Evolutionary conservation across 2,888 invertebrate species (phyloP).

Genomic region (Phyllotreta cruciferae): DNA sequence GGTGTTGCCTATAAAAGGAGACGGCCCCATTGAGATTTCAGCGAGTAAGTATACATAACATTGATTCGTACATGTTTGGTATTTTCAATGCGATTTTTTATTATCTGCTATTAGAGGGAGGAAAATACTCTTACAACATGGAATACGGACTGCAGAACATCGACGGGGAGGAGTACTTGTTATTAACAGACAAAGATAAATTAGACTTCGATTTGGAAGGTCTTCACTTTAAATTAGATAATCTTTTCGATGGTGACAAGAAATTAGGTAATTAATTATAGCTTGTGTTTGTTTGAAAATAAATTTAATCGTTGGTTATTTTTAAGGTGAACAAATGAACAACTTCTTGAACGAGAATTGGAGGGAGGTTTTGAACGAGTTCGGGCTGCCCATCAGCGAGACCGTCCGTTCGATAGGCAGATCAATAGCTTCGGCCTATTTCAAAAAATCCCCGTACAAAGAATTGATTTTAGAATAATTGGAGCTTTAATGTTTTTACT

Average conservation of each 20-base stretch:
- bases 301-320: background rate
- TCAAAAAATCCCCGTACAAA: slow-evolving; percentile 41
- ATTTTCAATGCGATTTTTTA: background rate
- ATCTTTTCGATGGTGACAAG: slow-evolving; percentile 51
- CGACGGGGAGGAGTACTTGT: slow-evolving; percentile 43
- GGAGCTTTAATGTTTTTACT: background rate
- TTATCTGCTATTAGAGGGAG: slow-evolving; percentile 39
- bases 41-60: slow-evolving; percentile 43
- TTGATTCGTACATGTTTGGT: background rate
- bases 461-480: slow-evolving; percentile 38
- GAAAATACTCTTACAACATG: slow-evolving; percentile 43
- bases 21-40: slow-evolving; percentile 51
- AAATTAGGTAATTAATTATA: slow-evolving; percentile 41
- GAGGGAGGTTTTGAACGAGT: slow-evolving; percentile 48
- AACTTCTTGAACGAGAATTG: slow-evolving; percentile 53
- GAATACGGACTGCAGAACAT: slow-evolving; percentile 42
- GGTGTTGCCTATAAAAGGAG: slow-evolving; percentile 52
- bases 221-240: slow-evolving; percentile 45
- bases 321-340: slow-evolving; percentile 52
- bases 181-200: slow-evolving; percentile 33
- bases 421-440: slow-evolving; percentile 37
- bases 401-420: slow-evolving; percentile 36
- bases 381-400: slow-evolving; percentile 40
- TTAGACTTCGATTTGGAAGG: slow-evolving; percentile 40
- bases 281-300: background rate